Evolutionary conservation across 35 echinoderm and acorn worm species (phyloP).

Genomic region (Acanthaster planci): DNA sequence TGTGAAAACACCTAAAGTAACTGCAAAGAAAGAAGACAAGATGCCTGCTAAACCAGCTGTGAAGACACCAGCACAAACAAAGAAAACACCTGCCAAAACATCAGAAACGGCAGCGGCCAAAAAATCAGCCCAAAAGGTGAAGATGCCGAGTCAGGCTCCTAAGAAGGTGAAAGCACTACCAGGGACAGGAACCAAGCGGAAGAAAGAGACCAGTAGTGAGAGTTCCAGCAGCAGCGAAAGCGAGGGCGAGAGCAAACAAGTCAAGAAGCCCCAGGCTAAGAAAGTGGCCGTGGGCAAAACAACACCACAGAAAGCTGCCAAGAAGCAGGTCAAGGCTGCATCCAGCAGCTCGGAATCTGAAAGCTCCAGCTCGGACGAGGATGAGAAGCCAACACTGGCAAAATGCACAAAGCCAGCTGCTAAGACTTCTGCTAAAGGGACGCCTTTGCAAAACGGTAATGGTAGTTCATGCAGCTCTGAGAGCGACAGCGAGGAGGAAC

Average conservation of each 20-base stretch:
- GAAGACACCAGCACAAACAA: conserved; percentile 1
- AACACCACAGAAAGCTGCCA: neutral
- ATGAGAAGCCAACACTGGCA: conserved; percentile 3
- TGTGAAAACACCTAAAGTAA: neutral
- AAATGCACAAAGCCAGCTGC: neutral
- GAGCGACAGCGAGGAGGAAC: neutral
- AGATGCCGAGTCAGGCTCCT: conserved; percentile 1
- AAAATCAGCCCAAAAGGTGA: neutral
- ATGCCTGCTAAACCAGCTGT: neutral
- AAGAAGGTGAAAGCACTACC: too few species aligned
- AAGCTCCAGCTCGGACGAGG: neutral
- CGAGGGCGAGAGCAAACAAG: too few species aligned
- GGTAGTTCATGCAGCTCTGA: neutral
- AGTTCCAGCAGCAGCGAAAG: too few species aligned
- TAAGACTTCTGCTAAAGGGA: conserved; percentile 18
- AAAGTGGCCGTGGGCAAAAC: neutral
- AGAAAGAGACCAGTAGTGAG: neutral
- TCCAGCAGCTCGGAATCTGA: conserved; percentile 26
- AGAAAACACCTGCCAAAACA: conserved; percentile 3
- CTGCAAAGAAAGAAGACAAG: conserved; percentile 21
- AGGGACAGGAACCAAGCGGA: neutral
- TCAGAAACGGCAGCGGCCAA: neutral
- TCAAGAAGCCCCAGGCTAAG: too few species aligned
- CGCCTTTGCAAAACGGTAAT: neutral
- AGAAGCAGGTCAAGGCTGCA: neutral